Conservation (phyloP, 1,140 invertebrate genomes). For the Bombus confusus region DNA sequence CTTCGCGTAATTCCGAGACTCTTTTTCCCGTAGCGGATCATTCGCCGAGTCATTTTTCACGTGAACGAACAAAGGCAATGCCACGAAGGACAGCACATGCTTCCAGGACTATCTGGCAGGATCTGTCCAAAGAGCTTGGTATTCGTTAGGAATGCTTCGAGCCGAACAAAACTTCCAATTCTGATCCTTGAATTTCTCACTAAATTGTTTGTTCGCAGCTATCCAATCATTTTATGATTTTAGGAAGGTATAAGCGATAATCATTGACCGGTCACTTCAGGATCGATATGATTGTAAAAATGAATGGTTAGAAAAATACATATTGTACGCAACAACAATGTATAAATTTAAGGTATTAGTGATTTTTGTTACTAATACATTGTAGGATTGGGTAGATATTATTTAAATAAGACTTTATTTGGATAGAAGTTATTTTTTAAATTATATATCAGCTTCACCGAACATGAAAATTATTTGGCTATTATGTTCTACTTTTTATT, state of each 20-base stretch:
- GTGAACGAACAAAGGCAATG: constrained; percentile 64
- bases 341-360: background rate
- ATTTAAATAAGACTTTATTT: too few species aligned
- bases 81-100: constrained; percentile 36
- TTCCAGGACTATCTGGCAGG: constrained; percentile 55
- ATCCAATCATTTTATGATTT: background rate
- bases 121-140: constrained; percentile 46
- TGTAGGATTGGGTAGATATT: too few species aligned
- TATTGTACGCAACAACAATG: background rate
- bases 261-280: background rate
- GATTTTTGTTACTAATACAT: too few species aligned
- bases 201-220: background rate
- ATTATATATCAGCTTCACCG: too few species aligned
- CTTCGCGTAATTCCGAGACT: constrained; percentile 53
- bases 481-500: too few species aligned
- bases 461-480: too few species aligned
- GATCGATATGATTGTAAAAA: background rate
- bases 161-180: constrained; percentile 34
- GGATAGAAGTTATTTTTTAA: too few species aligned
- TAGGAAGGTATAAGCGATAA: background rate
- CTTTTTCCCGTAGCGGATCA: constrained; percentile 54
- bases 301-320: background rate
- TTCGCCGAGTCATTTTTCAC: constrained; percentile 69
- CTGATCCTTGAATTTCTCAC: constrained; percentile 5
- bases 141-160: constrained; percentile 51